Base-by-base conservation (phyloP, 2,797 vertebrate genomes). In the Pseudopleuronectes americanus region DNA sequence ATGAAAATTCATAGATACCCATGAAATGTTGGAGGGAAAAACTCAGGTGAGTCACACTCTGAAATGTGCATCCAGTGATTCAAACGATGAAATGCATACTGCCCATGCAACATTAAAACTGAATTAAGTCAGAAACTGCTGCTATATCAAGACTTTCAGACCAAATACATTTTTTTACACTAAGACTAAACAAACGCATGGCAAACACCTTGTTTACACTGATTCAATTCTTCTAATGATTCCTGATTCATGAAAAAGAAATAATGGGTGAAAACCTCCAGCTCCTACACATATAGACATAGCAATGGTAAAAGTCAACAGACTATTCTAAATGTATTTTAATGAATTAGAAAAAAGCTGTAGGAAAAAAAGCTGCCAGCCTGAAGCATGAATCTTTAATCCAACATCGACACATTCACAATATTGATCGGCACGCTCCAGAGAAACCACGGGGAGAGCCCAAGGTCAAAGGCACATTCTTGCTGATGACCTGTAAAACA, bases 401-500 rank as follows among this genome's bases (percentile, higher is more conserved):
- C 67, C 36, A 36, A 63, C 60, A 76, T 61, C 1, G 48, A 22
- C 61, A 57, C 65, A 76, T 72, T 59, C 59, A 45, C n/a, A 21
- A 33, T 56, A 82, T 84, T 54, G 83, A 88, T 54, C 16, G 14
- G 33, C 72, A 62, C 24, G 57, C 56, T 80, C 54, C 64, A 51
- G 61, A 52, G 9, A 80, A 68, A 59, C 53, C 45, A 70, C 63
- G 48, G 26, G 48, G 26, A 62, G 71, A 47, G 55, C 49, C 57
- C 28, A 33, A 76, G 71, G 79, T 77, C 71, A 87, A 79, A 84
- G 58, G 60, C 36, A 48, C 54, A 64, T 56, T 82, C 53, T 71
- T 63, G 62, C 69, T 73, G 71, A 26, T 66, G 78, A 91, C 79
- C 84, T 64, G 56, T 53, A 65, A 80, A 86, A 75, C 28, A 71